phyloP scores from a whole-genome alignment of 2,113 vertebrate species.

The Centropus bengalensis region DNA sequence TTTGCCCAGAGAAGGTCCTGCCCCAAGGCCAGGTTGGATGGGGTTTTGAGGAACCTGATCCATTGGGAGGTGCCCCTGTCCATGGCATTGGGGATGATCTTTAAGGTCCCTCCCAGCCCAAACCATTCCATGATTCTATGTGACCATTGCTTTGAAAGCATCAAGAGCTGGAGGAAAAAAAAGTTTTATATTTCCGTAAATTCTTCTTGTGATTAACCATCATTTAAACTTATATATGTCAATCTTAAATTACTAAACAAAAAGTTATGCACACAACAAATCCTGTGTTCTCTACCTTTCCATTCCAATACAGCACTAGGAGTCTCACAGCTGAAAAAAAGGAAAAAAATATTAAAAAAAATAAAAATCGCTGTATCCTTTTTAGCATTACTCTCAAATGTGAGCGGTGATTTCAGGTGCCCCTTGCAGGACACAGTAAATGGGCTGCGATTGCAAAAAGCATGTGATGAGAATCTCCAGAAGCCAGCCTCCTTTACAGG shows the following conservation, averaged over 20 bases:
- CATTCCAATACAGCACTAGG: neutral
- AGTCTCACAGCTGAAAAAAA: neutral
- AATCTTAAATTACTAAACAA: neutral
- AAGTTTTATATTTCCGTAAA: neutral
- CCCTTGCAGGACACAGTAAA: conserved; percentile 23
- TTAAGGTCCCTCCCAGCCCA: too few relatives aligned
- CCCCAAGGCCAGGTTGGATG: too few relatives aligned
- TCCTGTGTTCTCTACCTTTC: neutral
- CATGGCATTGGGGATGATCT: too few relatives aligned
- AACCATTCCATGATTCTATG: neutral
- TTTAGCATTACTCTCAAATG: neutral
- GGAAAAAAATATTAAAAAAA: neutral
- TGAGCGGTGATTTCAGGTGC: conserved; percentile 34
- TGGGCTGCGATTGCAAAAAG: conserved; percentile 24
- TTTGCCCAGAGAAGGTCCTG: too few relatives aligned
- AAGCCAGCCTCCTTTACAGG: neutral
- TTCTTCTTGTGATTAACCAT: neutral
- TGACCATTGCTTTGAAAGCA: neutral
- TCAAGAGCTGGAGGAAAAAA: neutral
- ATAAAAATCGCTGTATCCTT: neutral
- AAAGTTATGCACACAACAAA: neutral
- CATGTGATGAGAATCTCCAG: neutral
- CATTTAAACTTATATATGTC: neutral
- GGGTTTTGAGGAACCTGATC: too few relatives aligned
- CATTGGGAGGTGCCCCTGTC: too few relatives aligned